Base-by-base conservation (phyloP, 1,140 invertebrate species). In the Nasonia longicornis region DNA sequence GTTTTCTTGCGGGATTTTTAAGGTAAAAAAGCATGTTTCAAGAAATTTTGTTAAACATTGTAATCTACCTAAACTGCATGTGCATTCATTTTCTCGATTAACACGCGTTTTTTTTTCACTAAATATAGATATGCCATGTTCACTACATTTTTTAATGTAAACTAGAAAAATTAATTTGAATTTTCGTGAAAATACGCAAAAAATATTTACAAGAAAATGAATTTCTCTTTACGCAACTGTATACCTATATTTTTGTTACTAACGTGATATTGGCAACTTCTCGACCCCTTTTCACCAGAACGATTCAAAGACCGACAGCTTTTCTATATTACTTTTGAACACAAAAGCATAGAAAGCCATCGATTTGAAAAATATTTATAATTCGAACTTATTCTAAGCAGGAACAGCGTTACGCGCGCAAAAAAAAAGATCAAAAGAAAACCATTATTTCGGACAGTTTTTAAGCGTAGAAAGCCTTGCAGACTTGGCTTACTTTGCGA, bases 401-500 rank as follows among this genome's bases (percentile, higher is more conserved):
- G 52, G 52, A 58, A 58, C 52, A 58, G 20, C 52, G 14, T 58
- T n/a, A n/a, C 16, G 52, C 20, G 20, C 52, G 20, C 16, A 58
- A 58, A 26, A 58, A 58, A 58, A 67, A 67, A 67, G 7, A 67
- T 22, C 12, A 31, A 31, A 72, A 72, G 31, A 45, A 72, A 72
- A 72, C 29, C 42, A 29, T 29, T 63, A 63, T 77, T 64, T 85
- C 63, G 87, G 48, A 81, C 84, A 58, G 84, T 38, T n/a, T 31
- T 81, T 52, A 73, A 29, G 14, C 67, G 35, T 63, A 90, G 79
- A 93, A 93, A 4, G 92, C 91, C 86, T 92, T 93, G 2, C 93
- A 84, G 4, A 94, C 93, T 84, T 94, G 93, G 63, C 91, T 93
- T 12, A 94, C 92, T 91, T 92, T 93, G 67, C 93, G 88, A 83